Evolutionary conservation across 2,113 vertebrate species (phyloP), one percentile per base, ranked within the genome.

Genomic region (Channa argus): DNA sequence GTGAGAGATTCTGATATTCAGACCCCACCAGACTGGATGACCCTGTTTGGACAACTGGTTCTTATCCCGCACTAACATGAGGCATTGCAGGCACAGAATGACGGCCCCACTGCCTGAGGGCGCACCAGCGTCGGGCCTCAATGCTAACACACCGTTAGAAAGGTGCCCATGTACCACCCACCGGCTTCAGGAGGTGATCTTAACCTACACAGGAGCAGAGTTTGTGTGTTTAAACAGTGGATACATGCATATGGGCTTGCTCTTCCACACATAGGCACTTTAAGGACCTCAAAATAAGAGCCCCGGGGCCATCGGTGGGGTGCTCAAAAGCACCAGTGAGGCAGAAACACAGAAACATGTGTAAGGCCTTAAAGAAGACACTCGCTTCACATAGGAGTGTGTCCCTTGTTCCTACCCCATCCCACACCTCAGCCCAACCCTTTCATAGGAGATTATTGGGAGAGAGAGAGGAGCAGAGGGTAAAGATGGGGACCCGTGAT

Each of bases 41-140:
- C 72, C 88, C 84, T 94, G 92, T 94, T 94, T 93, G 86, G 92
- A 95, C 93, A 95, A 94, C 87, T 95, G 94, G 92, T 94, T 93
- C 91, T 80, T 71, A 95, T 94, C 77, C 80, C 24, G 8, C 59
- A 46, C 80, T 77, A 58, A 44, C 82, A 84, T 56, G 74, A 86
- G 73, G 70, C 74, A 71, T 82, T 46, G 59, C 54, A 4, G 60
- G 52, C 77, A 73, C 79, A 45, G 60, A 61, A 73, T 64, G 71
- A 85, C 53, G 53, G 77, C 70, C 68, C 63, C 8, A 14, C 39
- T 59, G 91, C 88, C 86, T n/a, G 24, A 82, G 80, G 91, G 86
- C 88, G 52, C 5, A 5, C 9, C 1, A 9, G 65, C 73, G 67
- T 80, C 6, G 15, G 70, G 74, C 77, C 79, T 80, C 46, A 36